Evolutionary conservation across 2,797 vertebrate species (phyloP), one percentile per base, ranked within the genome.

Genomic region (Danio aesculapii): DNA sequence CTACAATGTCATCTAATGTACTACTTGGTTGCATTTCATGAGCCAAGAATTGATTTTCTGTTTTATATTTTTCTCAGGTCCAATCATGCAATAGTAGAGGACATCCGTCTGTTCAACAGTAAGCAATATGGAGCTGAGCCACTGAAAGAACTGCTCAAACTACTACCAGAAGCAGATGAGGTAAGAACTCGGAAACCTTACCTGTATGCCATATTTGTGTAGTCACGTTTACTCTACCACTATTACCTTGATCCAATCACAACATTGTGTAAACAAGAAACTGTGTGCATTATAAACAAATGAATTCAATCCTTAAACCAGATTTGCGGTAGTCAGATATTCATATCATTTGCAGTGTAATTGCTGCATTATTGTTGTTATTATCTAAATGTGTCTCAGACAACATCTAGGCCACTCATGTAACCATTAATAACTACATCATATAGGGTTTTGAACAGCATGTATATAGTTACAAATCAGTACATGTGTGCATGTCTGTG

Each of bases 81-180:
- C 85, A 95, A 96, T 83, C 92, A 91, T 81, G 95, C 94, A 87
- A 97, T 99, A 85, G 95, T 98, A 59, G 96, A 97, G 91, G 98
- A 99, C 90, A 95, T 99, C 86, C 94, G 91, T 69, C 91, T 84
- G 85, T 96, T 96, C 87, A 95, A 93, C 84, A 95, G 95, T 84
- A 95, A 97, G 86, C 90, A 91, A 75, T 98, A 97, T 39, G 94
- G 94, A 76, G 92, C 96, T 5, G 97, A 97, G 90, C 94, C 94
- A 6, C 92, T 99, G 83, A 95, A 95, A 91, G 98, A 99, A 89
- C 94, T 99, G 88, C 93, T 98, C 84, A 99, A 98, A 89, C 92
- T 99, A 84, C 93, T 98, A 86, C 98, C 98, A 53, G 97, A 98
- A 81, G 84, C 92, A 44, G 97, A 98, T 89, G 98, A 99, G 97